These are phyloP conservation scores for Hestina assimilis DNA, from an alignment of 1,140 invertebrate genomes.

Conservation along the genomic window DNA sequence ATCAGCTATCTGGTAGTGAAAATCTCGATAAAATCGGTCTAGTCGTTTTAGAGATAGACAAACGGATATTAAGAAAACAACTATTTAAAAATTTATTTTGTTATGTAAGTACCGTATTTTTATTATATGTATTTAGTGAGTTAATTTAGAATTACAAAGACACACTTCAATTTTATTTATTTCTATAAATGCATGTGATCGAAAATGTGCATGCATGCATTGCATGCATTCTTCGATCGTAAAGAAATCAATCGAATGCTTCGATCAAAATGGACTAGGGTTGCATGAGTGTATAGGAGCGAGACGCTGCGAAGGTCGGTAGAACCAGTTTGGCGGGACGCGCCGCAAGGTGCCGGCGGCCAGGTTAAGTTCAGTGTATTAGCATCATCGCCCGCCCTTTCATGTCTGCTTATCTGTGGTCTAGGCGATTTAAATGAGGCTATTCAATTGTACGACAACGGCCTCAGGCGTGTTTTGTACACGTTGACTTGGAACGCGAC, in stretches of 20 bases:
- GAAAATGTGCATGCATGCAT: background rate
- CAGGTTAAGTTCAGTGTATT: constrained; percentile 73
- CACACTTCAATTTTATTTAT: too few relatives aligned
- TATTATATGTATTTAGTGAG: too few relatives aligned
- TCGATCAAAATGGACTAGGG: constrained; percentile 61
- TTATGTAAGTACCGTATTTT: too few relatives aligned
- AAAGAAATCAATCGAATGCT: constrained; percentile 54
- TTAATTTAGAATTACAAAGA: too few relatives aligned
- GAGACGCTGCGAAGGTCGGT: constrained; percentile 63
- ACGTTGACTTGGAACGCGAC: constrained; percentile 7
- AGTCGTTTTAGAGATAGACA: too few relatives aligned
- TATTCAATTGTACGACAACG: constrained; percentile 58
- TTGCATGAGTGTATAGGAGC: constrained; percentile 53
- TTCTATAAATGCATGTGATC: background rate
- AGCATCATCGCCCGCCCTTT: constrained; percentile 73
- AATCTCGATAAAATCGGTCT: too few relatives aligned
- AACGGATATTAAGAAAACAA: too few relatives aligned
- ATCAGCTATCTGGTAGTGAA: too few relatives aligned
- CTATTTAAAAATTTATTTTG: too few relatives aligned
- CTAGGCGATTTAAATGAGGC: constrained; percentile 67
- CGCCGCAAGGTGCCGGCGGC: constrained; percentile 69
- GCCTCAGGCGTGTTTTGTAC: constrained; percentile 24
- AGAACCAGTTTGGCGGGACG: constrained; percentile 72
- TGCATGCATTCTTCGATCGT: constrained; percentile 6
- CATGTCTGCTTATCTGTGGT: constrained; percentile 66